Percentiles rank a stretch among this genome's conserved stretches.
phyloP scores from a whole-genome alignment of 2,113 vertebrate genomes.

The Urocitellus parryii region DNA sequence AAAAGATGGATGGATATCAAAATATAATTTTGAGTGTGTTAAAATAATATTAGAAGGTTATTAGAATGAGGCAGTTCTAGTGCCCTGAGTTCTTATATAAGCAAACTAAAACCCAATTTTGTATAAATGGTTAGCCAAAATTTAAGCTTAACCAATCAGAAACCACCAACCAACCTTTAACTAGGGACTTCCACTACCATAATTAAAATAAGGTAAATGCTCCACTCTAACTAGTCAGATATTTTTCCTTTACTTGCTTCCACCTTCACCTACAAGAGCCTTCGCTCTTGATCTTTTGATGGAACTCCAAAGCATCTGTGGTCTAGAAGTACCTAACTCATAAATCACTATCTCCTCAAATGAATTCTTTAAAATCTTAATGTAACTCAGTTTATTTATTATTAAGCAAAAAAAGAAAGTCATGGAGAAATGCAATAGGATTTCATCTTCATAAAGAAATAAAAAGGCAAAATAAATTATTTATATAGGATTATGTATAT shows the following conservation, averaged over 20 bases:
- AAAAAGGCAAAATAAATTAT: conserved; percentile 13
- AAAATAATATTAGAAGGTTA: neutral
- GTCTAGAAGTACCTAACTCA: neutral
- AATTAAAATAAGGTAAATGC: neutral
- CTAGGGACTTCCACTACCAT: neutral
- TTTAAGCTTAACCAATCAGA: neutral
- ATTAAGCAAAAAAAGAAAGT: neutral
- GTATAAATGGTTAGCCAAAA: neutral
- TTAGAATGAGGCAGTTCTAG: neutral
- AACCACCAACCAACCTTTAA: neutral
- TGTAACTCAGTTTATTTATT: neutral
- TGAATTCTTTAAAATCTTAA: neutral
- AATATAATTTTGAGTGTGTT: neutral
- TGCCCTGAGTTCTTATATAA: neutral
- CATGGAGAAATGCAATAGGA: neutral
- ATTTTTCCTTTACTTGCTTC: neutral
- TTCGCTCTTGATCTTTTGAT: neutral
- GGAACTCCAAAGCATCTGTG: neutral
- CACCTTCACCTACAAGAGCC: neutral
- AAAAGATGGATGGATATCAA: neutral
- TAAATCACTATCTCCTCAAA: neutral
- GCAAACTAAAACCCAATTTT: neutral
- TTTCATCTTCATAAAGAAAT: neutral
- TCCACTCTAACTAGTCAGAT: no score
- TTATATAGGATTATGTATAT: neutral